Base-by-base conservation (phyloP, 2,888 invertebrate species). In the Aleiodes testaceus region DNA sequence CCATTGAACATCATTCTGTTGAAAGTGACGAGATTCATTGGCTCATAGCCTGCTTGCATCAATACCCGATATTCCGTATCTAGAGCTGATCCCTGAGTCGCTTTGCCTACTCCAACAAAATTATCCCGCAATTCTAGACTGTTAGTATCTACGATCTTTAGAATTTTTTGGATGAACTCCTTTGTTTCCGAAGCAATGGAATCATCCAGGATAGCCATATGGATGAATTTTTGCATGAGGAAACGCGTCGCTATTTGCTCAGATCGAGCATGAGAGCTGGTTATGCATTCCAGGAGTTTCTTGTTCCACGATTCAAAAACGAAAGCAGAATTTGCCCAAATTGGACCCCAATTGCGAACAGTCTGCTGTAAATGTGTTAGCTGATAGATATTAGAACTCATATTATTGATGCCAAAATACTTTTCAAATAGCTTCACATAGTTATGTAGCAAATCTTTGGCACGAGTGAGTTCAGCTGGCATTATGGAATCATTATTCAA, bases 401-500 rank as follows among this genome's bases (percentile, higher is more conserved):
- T 50, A 16, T 18, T 1, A 1, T 18, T 0, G 1, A 6, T 20
- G 9, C 20, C 20, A 9, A 16, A 50, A 20, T 20, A 18, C 20
- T 20, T 16, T 1, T 20, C 3, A 20, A 50, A 50, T 9, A 1
- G 0, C 0, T 1, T 20, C 3, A 50, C 2, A 9, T 20, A 50
- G 0, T 1, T 18, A 0, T 5, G 0, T 1, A 18, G 18, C 9
- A 18, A 16, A 2, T 50, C 3, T 0, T 11, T 2, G 0, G 36
- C 36, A 36, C 14, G 16, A 6, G 5, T 11, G 1, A 16, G 20
- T 5, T 50, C 26, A 14, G 6, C 26, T 1, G n/a, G n/a, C 20
- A 61, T 66, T 18, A 71, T 26, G 18, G 68, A 72, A 42, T 72
- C 72, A 22, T 12, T 14, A 12, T 68, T 72, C 4, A 72, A 36